Evolutionary conservation across 2,888 invertebrate genomes (phyloP).

Genomic region (Therioaphis trifolii): DNA sequence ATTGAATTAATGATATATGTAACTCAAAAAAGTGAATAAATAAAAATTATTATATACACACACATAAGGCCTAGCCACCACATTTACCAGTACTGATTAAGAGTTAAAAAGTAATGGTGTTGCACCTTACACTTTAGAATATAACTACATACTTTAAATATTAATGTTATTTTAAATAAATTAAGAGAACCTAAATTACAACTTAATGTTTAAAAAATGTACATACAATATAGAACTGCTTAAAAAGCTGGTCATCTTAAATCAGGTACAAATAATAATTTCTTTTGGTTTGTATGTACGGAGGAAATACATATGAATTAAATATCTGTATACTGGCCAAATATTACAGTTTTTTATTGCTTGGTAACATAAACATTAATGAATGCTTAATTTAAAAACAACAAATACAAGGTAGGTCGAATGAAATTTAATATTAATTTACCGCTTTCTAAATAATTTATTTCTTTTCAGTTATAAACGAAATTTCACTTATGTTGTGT

Average conservation of each 20-base stretch:
- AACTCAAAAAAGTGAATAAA: slow-evolving; percentile 27
- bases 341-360: slow-evolving; percentile 49
- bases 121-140: slow-evolving; percentile 56
- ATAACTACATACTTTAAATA: slow-evolving; percentile 36
- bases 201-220: slow-evolving; percentile 39
- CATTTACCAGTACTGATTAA: slow-evolving; percentile 9
- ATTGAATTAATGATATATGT: slow-evolving; percentile 12
- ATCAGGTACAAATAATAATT: slow-evolving; percentile 59
- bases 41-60: slow-evolving; percentile 37
- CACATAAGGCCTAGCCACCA: slow-evolving; percentile 37
- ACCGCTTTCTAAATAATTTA: slow-evolving; percentile 58
- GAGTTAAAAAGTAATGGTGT: slow-evolving; percentile 45
- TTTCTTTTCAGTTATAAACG: slow-evolving; percentile 34
- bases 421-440: not conserved
- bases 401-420: not conserved
- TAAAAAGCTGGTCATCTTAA: slow-evolving; percentile 35
- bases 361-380: slow-evolving; percentile 46
- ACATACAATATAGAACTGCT: slow-evolving; percentile 48
- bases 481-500: not conserved
- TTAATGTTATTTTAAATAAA: slow-evolving; percentile 39
- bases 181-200: slow-evolving; percentile 39
- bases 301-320: slow-evolving; percentile 52
- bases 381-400: slow-evolving; percentile 11
- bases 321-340: slow-evolving; percentile 58
- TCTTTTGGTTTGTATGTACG: slow-evolving; percentile 50